Conservation (phyloP, 1,140 invertebrate genomes). For the Pinna nobilis region DNA sequence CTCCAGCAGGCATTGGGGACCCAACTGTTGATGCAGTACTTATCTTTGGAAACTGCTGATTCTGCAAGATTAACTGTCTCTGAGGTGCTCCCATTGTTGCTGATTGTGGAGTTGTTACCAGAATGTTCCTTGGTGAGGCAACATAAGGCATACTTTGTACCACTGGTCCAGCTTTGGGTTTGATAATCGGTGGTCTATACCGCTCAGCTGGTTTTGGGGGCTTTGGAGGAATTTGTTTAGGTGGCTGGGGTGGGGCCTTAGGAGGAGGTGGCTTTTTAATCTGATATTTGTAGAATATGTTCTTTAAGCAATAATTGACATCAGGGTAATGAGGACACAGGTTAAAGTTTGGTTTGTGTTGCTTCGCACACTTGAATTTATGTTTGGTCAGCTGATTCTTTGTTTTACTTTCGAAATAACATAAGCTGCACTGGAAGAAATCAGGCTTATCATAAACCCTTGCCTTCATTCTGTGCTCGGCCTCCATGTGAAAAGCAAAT, state of each 20-base stretch:
- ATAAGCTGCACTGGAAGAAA: slow-evolving; percentile 94
- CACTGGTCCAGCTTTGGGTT: no score
- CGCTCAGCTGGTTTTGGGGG: neutral
- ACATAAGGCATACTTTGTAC: no score
- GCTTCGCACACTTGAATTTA: slow-evolving; percentile 90
- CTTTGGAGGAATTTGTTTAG: neutral
- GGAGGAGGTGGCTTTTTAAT: slow-evolving; percentile 10
- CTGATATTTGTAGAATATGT: slow-evolving; percentile 60
- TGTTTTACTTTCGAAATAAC: slow-evolving; percentile 95
- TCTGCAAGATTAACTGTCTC: neutral
- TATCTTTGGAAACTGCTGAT: neutral
- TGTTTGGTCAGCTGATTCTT: slow-evolving; percentile 94
- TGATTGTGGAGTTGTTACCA: slow-evolving; percentile 1
- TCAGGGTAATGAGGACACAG: slow-evolving; percentile 80
- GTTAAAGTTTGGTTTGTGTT: slow-evolving; percentile 91
- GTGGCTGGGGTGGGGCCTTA: neutral
- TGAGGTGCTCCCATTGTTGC: no score
- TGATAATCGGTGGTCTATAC: neutral
- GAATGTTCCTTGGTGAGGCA: no score
- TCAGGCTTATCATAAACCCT: slow-evolving; percentile 88
- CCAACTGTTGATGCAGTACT: neutral
- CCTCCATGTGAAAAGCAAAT: slow-evolving; percentile 94
- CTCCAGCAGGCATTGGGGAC: neutral
- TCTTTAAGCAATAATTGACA: slow-evolving; percentile 65
- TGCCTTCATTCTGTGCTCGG: slow-evolving; percentile 88